Conservation (phyloP, 2,888 invertebrate genomes). For the Leptura quadrifasciata region DNA sequence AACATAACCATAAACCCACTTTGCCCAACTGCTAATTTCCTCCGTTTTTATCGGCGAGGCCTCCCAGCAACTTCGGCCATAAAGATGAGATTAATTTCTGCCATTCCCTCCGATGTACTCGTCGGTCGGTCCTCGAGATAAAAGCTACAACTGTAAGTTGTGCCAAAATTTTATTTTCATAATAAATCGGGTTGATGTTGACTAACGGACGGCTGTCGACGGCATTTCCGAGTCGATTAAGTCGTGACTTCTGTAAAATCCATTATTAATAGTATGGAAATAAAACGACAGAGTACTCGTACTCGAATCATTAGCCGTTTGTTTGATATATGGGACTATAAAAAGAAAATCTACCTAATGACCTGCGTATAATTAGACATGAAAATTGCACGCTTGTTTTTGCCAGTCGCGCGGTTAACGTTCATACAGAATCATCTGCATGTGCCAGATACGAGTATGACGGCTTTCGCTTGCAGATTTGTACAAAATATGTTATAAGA, state of each 20-base stretch:
- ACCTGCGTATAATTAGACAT: constrained; percentile 48
- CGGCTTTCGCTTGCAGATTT: background rate
- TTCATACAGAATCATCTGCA: background rate
- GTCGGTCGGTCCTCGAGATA: background rate
- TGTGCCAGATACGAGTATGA: background rate
- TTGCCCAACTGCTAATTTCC: constrained; percentile 44
- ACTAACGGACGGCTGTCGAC: constrained; percentile 50
- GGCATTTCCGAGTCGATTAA: constrained; percentile 40
- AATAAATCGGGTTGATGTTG: constrained; percentile 22
- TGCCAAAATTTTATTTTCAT: constrained; percentile 50
- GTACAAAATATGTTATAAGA: background rate
- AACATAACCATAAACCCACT: constrained; percentile 57
- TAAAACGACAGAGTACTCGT: constrained; percentile 43
- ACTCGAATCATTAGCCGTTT: constrained; percentile 51
- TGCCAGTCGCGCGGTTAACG: background rate
- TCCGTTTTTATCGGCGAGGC: constrained; percentile 54
- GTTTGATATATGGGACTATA: constrained; percentile 47
- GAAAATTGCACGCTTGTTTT: constrained; percentile 10
- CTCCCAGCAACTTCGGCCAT: constrained; percentile 32
- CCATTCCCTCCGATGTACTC: background rate
- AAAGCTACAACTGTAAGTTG: constrained; percentile 20
- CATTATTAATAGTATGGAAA: constrained; percentile 55
- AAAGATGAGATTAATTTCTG: constrained; percentile 46
- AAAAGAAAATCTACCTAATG: constrained; percentile 46
- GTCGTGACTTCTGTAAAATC: constrained; percentile 52